phyloP scores from a whole-genome alignment of 2,113 vertebrate genomes.

The Rutilus rutilus region DNA sequence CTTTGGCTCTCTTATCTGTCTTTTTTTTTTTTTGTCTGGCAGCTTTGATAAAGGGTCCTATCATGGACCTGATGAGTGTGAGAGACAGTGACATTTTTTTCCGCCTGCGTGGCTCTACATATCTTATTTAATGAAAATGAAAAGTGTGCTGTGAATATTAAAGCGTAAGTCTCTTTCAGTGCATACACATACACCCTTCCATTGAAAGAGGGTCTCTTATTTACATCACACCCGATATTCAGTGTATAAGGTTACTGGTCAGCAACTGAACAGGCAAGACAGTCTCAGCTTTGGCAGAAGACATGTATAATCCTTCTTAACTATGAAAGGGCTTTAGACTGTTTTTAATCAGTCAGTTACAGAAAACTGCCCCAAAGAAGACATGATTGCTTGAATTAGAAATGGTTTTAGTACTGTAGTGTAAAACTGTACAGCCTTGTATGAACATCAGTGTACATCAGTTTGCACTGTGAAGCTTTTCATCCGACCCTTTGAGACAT shows the following conservation, averaged over 20 bases:
- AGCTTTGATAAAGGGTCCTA: background rate
- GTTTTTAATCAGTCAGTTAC: conserved; percentile 33
- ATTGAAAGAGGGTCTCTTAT: conserved; percentile 46
- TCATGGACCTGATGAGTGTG: background rate
- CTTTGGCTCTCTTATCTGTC: background rate
- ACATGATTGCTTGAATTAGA: conserved; percentile 15
- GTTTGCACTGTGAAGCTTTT: background rate
- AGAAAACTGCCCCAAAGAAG: conserved; percentile 5
- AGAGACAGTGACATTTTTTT: background rate
- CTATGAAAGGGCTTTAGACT: conserved; percentile 23
- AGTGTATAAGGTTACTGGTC: conserved; percentile 57
- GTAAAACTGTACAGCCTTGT: background rate
- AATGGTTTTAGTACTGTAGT: background rate
- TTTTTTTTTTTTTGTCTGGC: background rate
- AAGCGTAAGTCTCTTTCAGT: conserved; percentile 1
- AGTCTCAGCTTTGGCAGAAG: conserved; percentile 6
- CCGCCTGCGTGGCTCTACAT: background rate
- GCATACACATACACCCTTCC: background rate
- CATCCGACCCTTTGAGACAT: no score
- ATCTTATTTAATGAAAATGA: background rate
- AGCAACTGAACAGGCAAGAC: conserved; percentile 49
- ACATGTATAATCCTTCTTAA: conserved; percentile 23
- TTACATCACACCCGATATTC: conserved; percentile 43
- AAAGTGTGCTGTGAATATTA: background rate
- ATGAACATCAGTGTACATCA: background rate